phyloP scores from a whole-genome alignment of 2,888 invertebrate species.

The Ecdyonurus torrentis region DNA sequence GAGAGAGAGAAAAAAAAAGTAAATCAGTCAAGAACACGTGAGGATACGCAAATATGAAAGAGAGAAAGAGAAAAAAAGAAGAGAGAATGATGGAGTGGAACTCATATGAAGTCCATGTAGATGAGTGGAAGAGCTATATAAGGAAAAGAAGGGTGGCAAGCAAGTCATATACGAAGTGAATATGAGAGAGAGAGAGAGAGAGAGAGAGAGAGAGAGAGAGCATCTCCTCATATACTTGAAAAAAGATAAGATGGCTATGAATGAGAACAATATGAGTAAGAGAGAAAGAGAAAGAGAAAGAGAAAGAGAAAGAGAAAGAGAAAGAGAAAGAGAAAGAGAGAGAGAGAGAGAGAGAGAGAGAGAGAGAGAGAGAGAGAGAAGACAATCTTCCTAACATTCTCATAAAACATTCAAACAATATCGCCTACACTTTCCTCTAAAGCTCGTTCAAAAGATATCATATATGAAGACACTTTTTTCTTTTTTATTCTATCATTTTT shows the following conservation, averaged over 20 bases:
- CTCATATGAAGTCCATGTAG: background rate
- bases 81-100: background rate
- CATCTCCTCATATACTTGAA: background rate
- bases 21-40: background rate
- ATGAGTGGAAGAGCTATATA: no score
- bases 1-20: no score
- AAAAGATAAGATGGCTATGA: no score
- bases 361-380: no score
- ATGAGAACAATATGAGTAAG: background rate
- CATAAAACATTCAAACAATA: background rate
- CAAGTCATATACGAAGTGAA: no score
- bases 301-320: no score
- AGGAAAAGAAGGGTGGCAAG: no score
- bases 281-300: no score
- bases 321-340: no score
- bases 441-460: background rate
- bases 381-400: background rate
- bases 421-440: background rate
- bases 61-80: background rate
- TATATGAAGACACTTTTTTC: background rate
- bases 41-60: no score
- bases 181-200: background rate
- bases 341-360: no score
- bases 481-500: background rate
- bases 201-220: background rate